These are phyloP conservation scores for Conus betulinus DNA, from an alignment of 1,140 invertebrate species.

Conservation along the genomic window DNA sequence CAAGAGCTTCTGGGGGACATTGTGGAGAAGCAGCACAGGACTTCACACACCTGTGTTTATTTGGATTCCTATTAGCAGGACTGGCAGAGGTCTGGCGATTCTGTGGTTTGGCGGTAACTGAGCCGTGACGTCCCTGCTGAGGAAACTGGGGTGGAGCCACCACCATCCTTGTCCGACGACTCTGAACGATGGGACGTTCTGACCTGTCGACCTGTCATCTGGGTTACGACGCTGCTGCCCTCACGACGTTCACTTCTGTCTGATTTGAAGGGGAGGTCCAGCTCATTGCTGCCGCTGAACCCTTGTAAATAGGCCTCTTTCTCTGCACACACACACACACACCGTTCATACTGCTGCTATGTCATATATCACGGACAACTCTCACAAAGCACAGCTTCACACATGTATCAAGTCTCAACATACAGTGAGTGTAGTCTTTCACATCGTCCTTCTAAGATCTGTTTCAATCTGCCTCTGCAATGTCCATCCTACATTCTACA, in stretches of 20 bases:
- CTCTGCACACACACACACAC: constrained; percentile 50
- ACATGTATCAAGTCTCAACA: no score
- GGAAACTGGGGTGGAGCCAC: not conserved
- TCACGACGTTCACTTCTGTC: constrained; percentile 44
- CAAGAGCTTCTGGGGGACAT: no score
- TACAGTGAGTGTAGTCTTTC: no score
- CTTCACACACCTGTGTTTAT: not conserved
- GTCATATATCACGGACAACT: no score
- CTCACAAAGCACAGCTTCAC: no score
- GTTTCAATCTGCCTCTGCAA: no score
- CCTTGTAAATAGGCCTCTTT: constrained; percentile 65
- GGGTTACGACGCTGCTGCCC: not conserved
- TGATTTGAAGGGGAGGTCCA: constrained; percentile 63
- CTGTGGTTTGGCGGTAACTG: not conserved
- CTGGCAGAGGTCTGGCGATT: not conserved
- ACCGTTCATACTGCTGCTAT: no score
- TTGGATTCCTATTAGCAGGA: not conserved
- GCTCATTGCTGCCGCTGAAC: constrained; percentile 69
- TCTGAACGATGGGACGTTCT: not conserved
- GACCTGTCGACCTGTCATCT: constrained; percentile 26
- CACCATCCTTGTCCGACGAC: not conserved
- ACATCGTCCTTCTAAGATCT: no score
- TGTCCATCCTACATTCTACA: no score
- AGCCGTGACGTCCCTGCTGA: not conserved
- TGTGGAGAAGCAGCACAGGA: no score